phyloP scores from a whole-genome alignment of 1,140 invertebrate species.

The Hormaphis cornu region DNA sequence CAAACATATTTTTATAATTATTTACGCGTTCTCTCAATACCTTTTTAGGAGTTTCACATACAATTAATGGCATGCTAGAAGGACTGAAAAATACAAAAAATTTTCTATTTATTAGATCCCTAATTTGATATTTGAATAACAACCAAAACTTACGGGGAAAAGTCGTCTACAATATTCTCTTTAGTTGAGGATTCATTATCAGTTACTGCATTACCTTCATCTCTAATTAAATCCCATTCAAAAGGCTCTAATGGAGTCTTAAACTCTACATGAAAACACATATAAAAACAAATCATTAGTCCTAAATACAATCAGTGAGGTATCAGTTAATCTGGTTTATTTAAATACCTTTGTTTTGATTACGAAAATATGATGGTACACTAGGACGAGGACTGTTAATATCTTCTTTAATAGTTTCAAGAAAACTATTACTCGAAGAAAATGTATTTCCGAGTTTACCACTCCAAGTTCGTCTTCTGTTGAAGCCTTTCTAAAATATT shows the following conservation, averaged over 20 bases:
- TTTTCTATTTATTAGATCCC: neutral
- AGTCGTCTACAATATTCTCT: neutral
- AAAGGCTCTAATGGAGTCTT: slow-evolving; percentile 39
- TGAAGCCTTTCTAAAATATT: slow-evolving; percentile 34
- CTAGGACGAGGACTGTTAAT: slow-evolving; percentile 6
- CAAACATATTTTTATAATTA: slow-evolving; percentile 8
- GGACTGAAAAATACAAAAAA: neutral
- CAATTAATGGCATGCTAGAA: neutral
- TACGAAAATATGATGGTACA: slow-evolving; percentile 30
- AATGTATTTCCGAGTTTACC: slow-evolving; percentile 32
- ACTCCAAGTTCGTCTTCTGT: slow-evolving; percentile 39
- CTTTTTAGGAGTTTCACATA: slow-evolving; percentile 23
- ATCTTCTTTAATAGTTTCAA: slow-evolving; percentile 39
- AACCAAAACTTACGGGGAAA: slow-evolving; percentile 1
- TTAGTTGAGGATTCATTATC: neutral
- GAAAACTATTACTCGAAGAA: slow-evolving; percentile 20
- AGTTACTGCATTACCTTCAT: neutral
- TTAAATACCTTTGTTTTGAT: slow-evolving; percentile 29
- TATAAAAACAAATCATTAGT: neutral
- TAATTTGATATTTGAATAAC: neutral
- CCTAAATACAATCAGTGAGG: too few species aligned
- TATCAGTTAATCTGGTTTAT: too few species aligned
- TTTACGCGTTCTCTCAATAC: slow-evolving; percentile 28
- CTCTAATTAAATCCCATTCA: slow-evolving; percentile 40
- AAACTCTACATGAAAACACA: slow-evolving; percentile 34